phyloP scores from a whole-genome alignment of 2,113 vertebrate species.

The Eubucco bourcierii region DNA sequence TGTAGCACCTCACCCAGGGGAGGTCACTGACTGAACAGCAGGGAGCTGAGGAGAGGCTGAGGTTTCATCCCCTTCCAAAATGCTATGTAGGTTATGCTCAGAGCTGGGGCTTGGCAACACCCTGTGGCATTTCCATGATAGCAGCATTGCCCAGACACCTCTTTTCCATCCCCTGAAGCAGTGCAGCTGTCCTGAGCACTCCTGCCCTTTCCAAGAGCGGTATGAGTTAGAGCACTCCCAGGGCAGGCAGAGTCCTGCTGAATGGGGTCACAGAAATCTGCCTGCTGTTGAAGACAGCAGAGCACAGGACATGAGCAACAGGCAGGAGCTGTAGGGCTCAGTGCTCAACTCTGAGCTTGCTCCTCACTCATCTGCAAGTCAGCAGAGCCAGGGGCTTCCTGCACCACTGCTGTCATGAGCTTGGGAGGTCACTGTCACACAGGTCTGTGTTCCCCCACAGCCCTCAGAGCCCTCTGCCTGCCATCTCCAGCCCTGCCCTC shows the following conservation, averaged over 20 bases:
- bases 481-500: background rate
- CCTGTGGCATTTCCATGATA: background rate
- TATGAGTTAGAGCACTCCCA: background rate
- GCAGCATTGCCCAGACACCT: background rate
- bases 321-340: background rate
- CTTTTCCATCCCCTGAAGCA: background rate
- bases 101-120: background rate
- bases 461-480: background rate
- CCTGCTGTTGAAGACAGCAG: slow-evolving; percentile 8
- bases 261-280: background rate
- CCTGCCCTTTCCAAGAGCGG: background rate
- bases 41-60: background rate
- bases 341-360: slow-evolving; percentile 9
- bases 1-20: background rate
- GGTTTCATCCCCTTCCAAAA: background rate
- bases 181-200: background rate
- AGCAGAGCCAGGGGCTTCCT: slow-evolving; percentile 15
- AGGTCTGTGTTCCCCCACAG: background rate
- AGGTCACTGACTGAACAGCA: background rate
- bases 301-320: background rate
- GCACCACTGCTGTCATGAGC: slow-evolving; percentile 4
- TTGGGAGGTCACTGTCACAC: background rate
- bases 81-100: background rate
- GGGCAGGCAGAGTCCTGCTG: background rate
- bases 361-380: slow-evolving; percentile 32